phyloP scores from a whole-genome alignment of 2,113 vertebrate genomes.

The Strix aluco region DNA sequence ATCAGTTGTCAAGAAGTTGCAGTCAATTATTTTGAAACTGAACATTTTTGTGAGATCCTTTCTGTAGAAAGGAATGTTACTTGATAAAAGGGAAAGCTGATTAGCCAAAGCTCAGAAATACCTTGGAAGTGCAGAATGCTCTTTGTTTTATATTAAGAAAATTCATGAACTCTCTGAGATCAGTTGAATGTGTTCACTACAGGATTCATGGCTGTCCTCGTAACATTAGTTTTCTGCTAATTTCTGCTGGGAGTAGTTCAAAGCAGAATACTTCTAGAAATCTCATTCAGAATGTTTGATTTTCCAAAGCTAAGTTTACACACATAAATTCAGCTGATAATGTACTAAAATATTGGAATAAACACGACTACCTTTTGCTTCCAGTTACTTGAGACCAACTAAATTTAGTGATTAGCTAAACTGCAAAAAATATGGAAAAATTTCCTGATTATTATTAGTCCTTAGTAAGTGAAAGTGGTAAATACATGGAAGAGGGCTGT shows the following conservation, averaged over 20 bases:
- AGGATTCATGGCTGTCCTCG: not conserved
- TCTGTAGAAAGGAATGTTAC: not conserved
- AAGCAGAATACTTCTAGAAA: not conserved
- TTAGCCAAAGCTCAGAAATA: not conserved
- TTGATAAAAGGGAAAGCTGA: not conserved
- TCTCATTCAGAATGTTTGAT: not conserved
- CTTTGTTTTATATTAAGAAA: not conserved
- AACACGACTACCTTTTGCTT: slow-evolving; percentile 3
- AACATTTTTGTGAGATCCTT: not conserved
- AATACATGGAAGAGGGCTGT: not conserved
- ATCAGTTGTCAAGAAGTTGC: not conserved
- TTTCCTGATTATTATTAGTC: not conserved
- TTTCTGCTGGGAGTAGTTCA: not conserved
- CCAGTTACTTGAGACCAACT: not conserved
- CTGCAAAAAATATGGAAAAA: not conserved
- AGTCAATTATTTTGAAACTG: not conserved
- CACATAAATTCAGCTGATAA: not conserved
- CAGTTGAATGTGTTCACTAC: not conserved
- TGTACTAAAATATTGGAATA: not conserved
- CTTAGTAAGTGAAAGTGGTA: not conserved
- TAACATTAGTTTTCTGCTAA: not conserved
- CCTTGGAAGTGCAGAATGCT: not conserved
- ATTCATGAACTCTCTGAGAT: not conserved
- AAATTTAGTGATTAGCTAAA: not conserved
- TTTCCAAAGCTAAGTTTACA: not conserved